A percentile compares a stretch with the other conserved stretches of the same genome.
These are phyloP conservation scores for Clupea harengus DNA, from an alignment of 2,113 vertebrate species.

Conservation along the genomic window DNA sequence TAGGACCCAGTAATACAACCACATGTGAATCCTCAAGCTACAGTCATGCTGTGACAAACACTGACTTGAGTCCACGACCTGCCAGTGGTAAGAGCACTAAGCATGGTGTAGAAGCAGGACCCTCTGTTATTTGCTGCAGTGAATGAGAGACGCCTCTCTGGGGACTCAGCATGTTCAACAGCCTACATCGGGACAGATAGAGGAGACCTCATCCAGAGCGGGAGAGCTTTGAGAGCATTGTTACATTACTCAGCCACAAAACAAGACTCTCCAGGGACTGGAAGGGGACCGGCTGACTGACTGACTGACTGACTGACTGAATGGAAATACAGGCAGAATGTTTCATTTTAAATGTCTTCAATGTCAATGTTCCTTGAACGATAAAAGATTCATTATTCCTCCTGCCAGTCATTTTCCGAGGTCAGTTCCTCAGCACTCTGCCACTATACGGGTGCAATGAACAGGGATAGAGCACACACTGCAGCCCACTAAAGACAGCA, in stretches of 20 bases:
- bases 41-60: neutral
- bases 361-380: slow-evolving; percentile 5
- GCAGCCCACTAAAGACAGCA: neutral
- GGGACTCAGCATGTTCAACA: neutral
- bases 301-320: neutral
- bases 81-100: neutral
- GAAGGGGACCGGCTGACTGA: neutral
- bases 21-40: neutral
- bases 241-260: neutral
- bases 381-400: slow-evolving; percentile 13
- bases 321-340: neutral
- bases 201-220: neutral
- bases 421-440: neutral
- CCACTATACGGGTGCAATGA: neutral
- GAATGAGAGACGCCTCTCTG: neutral
- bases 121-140: neutral
- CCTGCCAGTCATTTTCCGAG: neutral
- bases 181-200: neutral
- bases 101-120: neutral
- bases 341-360: neutral
- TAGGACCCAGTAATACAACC: neutral
- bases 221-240: neutral
- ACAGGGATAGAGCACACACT: neutral
- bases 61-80: neutral
- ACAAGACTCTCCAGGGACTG: neutral